Evolutionary conservation across 2,888 invertebrate genomes (phyloP), one percentile per base, ranked within the genome.

Genomic region (Xestia c-nigrum): DNA sequence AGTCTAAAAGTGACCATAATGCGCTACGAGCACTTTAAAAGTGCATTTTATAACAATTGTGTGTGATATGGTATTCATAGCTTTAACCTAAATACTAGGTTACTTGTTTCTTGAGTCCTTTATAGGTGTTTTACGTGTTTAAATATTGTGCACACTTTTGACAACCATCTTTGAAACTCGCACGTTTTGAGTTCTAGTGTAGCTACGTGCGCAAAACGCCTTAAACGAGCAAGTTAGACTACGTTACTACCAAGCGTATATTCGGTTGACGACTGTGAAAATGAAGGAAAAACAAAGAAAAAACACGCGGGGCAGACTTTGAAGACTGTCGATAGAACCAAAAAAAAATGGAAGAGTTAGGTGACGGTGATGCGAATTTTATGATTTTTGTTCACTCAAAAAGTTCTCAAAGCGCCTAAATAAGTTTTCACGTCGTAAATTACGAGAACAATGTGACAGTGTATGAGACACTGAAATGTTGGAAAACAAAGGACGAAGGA

Each of bases 1-100:
- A 63, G 70, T 83, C 66, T 16, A 63, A 67, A 71, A 71, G 67
- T 80, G 40, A 84, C 70, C 57, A 70, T 68, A 68, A 79, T 52
- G 57, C 21, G 40, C 4, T 55, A 71, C 59, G 38, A 55, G 47
- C 61, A 46, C 57, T 59, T 59, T 52, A n/a, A 63, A 73, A 83
- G 14, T 64, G 50, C 47, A 50, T 78, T 59, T 67, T 69, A 61
- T 47, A 61, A 16, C 12, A 24, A 57, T 47, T 31, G 16, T 40
- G 10, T 65, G 10, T 61, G 24, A 21, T 31, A 31, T 65, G 3
- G 38, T 68, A 71, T 72, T 77, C 46, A 40, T 64, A 65, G 57
- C 59, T 67, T 47, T 43, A 69, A n/a, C 38, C 38, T 24, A 38
- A 40, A 40, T 40, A 40, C 40, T 40, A 40, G 40, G 40, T 40